Evolutionary conservation across 2,888 invertebrate species (phyloP).

Genomic region (Drosophila borealis): DNA sequence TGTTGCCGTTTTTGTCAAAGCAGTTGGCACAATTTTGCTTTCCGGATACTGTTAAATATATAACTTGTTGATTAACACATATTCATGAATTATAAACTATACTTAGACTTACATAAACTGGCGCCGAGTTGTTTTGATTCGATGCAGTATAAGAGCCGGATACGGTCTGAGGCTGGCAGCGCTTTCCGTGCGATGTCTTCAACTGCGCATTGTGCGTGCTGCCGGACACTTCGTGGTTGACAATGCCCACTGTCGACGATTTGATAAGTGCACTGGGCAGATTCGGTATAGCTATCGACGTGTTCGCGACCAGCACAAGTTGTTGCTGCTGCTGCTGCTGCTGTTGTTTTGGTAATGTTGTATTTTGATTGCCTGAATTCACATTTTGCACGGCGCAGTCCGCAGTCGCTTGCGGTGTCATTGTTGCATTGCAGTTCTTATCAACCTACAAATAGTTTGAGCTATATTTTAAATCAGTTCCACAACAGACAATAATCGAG

Average conservation of each 20-base stretch:
- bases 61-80: no score
- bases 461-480: neutral
- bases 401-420: constrained; percentile 48
- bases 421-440: constrained; percentile 90
- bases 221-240: constrained; percentile 38
- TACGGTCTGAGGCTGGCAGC: constrained; percentile 38
- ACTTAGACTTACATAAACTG: constrained; percentile 74
- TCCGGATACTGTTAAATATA: constrained; percentile 54
- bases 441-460: constrained; percentile 84
- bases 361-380: constrained; percentile 78
- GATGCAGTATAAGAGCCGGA: constrained; percentile 36
- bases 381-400: constrained; percentile 72
- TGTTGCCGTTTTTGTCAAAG: constrained; percentile 32
- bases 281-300: constrained; percentile 49
- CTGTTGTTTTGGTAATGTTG: constrained; percentile 56
- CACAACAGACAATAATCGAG: no score
- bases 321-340: constrained; percentile 57
- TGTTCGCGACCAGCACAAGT: constrained; percentile 50
- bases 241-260: constrained; percentile 54
- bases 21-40: constrained; percentile 34
- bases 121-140: constrained; percentile 78
- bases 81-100: neutral
- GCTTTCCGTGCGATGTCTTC: constrained; percentile 48
- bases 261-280: constrained; percentile 64
- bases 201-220: constrained; percentile 12